Base-by-base conservation (phyloP, 2,888 invertebrate species). In the Adelphocoris suturalis region DNA sequence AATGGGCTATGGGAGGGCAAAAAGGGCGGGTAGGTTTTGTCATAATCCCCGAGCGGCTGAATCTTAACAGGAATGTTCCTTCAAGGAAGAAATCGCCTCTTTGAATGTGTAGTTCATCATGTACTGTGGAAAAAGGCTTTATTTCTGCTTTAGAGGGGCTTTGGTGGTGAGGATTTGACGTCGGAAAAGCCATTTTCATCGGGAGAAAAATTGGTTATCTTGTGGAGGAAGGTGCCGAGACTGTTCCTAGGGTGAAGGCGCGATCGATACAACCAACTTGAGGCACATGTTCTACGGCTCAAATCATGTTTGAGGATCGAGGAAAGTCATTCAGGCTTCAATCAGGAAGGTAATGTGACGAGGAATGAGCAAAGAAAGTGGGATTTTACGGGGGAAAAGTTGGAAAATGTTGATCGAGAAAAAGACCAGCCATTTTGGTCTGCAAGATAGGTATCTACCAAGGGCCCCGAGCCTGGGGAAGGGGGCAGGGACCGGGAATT, bases 351-450 rank as follows among this genome's bases (percentile, higher is more conserved):
- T 37, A 37, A 37, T 37, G 7, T 7, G 37, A 37, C 7, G 37
- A 7, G 37, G 7, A 4, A 37, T 37, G 37, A 7, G 37, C 3
- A 7, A 37, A 37, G 37, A 7, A 37, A 37, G 37, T 37, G 37
- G n/a, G n/a, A 37, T 37, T 37, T 37, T 4, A 37, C 37, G 7
- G 37, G 37, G 37, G 37, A 37, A 37, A 37, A 37, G 3, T 37
- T 4, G 37, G 7, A 37, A 37, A 37, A 37, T 37, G 37, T 68
- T 23, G 68, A 9, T 23, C 11, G 11, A 23, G 68, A 23, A 23
- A 68, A 23, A 19, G 23, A 16, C 82, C 82, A 82, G 82, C 82
- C 82, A 82, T 82, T 82, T 82, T 82, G 82, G 52, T 82, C 82
- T 48, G 82, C 82, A 82, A 82, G 47, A 82, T 82, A 78, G 52